A percentile compares a stretch with the other conserved stretches of the same genome.
Evolutionary conservation across 2,113 vertebrate genomes (phyloP).

Genomic region (Oreochromis tanganicae): DNA sequence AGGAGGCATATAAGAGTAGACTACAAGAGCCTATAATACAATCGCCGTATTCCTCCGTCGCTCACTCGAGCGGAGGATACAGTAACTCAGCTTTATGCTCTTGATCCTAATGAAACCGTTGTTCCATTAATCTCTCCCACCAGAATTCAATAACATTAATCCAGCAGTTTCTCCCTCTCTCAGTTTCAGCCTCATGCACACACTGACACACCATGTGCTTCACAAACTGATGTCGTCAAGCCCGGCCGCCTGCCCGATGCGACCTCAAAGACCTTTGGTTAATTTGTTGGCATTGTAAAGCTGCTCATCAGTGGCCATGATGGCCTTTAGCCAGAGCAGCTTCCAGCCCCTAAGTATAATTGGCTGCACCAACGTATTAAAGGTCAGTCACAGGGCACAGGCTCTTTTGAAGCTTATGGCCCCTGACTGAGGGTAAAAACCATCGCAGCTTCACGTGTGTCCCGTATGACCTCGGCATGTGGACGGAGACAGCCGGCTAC

Average conservation of each 20-base stretch:
- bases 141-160: conserved; percentile 24
- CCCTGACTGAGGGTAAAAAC: conserved; percentile 29
- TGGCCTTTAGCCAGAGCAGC: not conserved
- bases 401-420: conserved; percentile 41
- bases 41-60: not conserved
- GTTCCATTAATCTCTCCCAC: conserved; percentile 26
- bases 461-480: conserved; percentile 28
- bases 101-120: conserved; percentile 39
- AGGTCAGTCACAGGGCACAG: conserved; percentile 11
- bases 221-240: not conserved
- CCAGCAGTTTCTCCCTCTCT: not conserved
- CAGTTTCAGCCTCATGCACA: not conserved
- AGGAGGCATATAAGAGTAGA: not conserved
- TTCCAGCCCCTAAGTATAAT: conserved; percentile 3
- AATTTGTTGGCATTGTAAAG: conserved; percentile 12
- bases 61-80: not conserved
- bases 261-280: conserved; percentile 38
- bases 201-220: not conserved
- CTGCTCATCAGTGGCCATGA: conserved; percentile 27
- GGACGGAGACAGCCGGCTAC: not conserved
- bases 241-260: not conserved
- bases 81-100: conserved; percentile 7
- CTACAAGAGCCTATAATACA: not conserved
- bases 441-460: not conserved
- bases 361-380: not conserved